Conservation (phyloP, 2,797 vertebrate genomes). For the Glyptemys insculpta region DNA sequence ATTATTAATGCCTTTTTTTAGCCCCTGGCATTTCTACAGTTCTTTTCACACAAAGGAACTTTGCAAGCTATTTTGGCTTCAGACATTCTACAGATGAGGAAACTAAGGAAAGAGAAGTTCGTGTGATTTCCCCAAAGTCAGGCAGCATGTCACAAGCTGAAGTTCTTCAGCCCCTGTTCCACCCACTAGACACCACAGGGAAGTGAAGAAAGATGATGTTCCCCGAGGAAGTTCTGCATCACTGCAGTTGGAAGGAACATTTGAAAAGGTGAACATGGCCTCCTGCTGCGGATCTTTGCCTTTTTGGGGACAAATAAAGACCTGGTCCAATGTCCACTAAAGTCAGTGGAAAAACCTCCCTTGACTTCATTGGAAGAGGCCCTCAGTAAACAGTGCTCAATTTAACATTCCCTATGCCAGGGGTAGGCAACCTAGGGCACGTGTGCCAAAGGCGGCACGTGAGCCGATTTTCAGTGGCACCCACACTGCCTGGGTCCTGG, state of each 20-base stretch:
- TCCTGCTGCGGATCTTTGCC: neutral
- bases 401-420: neutral
- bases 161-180: neutral
- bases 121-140: neutral
- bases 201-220: neutral
- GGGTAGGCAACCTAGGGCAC: no score
- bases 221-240: neutral
- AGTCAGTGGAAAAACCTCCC: rapidly evolving
- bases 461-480: no score
- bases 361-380: neutral
- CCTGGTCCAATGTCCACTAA: neutral
- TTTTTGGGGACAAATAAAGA: rapidly evolving
- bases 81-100: rapidly evolving
- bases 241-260: neutral
- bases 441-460: no score
- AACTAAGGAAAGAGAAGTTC: neutral
- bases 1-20: neutral
- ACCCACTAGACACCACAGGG: neutral
- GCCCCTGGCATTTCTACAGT: neutral
- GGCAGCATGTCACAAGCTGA: rapidly evolving
- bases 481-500: no score
- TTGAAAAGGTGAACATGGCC: neutral
- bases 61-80: neutral
- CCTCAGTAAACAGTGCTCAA: neutral
- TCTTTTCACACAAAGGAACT: neutral